Percentiles rank a stretch among this genome's conserved stretches.
Evolutionary conservation across 2,797 vertebrate genomes (phyloP).

Genomic region (Acanthopagrus latus): DNA sequence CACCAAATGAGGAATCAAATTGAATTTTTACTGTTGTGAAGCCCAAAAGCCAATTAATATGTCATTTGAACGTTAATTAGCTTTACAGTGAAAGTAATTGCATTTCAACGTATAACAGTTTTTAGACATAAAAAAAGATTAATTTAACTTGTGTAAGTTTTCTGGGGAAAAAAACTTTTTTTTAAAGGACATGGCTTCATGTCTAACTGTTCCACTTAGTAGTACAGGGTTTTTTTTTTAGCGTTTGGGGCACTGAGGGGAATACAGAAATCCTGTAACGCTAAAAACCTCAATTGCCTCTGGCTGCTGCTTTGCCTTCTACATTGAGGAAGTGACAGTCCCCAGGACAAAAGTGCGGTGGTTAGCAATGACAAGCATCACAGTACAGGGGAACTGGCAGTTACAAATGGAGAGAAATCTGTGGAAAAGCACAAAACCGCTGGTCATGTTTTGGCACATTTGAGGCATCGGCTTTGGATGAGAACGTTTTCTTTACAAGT

Average conservation of each 20-base stretch:
- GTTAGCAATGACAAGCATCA: neutral
- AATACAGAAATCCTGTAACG: neutral
- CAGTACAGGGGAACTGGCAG: neutral
- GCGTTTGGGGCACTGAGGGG: conserved; percentile 5
- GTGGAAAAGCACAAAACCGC: neutral
- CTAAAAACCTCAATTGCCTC: conserved; percentile 8
- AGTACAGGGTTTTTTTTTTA: neutral
- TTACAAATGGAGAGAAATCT: neutral
- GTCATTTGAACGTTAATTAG: neutral
- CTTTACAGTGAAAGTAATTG: neutral
- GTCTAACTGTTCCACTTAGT: neutral
- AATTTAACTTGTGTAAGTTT: neutral
- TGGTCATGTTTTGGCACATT: neutral
- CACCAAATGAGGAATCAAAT: neutral
- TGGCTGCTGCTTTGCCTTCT: conserved; percentile 11
- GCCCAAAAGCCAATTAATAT: neutral
- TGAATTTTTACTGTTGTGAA: neutral
- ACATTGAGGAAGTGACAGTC: conserved; percentile 15
- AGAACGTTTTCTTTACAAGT: neutral
- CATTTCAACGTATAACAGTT: neutral
- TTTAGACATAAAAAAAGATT: neutral
- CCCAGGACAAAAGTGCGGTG: neutral
- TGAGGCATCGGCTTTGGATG: neutral
- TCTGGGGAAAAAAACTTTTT: neutral
- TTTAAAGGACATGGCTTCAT: neutral